These are phyloP conservation scores for Coelopa pilipes DNA, from an alignment of 2,888 invertebrate genomes.

Conservation along the genomic window DNA sequence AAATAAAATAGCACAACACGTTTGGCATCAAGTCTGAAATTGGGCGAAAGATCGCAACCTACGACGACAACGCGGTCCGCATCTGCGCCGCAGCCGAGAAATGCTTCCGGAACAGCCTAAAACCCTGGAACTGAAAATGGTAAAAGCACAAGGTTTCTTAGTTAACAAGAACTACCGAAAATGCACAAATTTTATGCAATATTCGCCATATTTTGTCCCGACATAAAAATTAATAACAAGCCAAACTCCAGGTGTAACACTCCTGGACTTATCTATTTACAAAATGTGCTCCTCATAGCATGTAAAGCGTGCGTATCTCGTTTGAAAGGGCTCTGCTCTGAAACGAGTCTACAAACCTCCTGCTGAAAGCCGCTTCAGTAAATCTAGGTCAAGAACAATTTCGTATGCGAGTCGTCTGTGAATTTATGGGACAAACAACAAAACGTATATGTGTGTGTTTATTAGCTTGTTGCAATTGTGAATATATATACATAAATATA, in stretches of 20 bases:
- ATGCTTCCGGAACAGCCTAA: conserved; percentile 2
- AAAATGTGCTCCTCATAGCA: too few species aligned
- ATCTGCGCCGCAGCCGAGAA: neutral
- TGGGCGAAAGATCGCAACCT: neutral
- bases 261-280: neutral
- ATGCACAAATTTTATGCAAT: neutral
- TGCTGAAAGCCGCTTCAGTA: neutral
- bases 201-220: neutral
- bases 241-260: too few species aligned
- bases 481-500: too few species aligned
- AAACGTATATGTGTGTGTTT: neutral
- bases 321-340: neutral
- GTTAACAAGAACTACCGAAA: neutral
- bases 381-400: conserved; percentile 25
- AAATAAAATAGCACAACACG: neutral
- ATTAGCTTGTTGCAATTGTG: neutral
- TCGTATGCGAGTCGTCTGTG: neutral
- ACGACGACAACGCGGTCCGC: neutral
- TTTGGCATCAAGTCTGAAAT: neutral
- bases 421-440: neutral
- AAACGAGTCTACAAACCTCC: neutral
- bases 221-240: neutral
- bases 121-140: conserved; percentile 8
- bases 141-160: neutral
- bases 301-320: neutral